Evolutionary conservation across 2,888 invertebrate species (phyloP), one percentile per base, ranked within the genome.

Genomic region (Agriopis marginaria): DNA sequence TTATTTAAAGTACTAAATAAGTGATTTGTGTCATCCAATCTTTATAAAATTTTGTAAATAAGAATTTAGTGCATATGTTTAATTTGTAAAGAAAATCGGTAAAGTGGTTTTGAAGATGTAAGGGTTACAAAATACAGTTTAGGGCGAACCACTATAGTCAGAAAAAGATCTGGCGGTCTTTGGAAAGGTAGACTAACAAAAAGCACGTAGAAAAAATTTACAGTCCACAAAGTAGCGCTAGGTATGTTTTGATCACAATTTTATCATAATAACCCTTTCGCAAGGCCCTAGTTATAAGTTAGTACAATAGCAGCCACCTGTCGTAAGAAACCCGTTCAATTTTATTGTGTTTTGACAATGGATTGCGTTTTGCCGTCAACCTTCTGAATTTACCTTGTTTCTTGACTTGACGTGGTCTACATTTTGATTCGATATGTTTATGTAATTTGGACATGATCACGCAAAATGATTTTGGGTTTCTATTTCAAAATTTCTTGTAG

Each of bases 341-440:
- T 75, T 76, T 75, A 75, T 83, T 83, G 83, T 83, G 77, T 77
- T 83, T 78, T 82, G 83, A 83, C 83, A 83, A 83, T 84, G 72
- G 82, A 70, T 82, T 84, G 82, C 79, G 71, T 65, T 56, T 75
- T 73, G 39, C 71, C 63, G 68, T 69, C 70, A 75, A 68, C 76
- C 76, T 75, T 73, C 73, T 60, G 66, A 62, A 70, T 70, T 62
- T 68, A 73, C 71, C 59, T 69, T 73, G 56, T 61, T 63, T 55
- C 58, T 59, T 63, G 8, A 40, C 51, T 55, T 65, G 61, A 61
- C 64, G 61, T 65, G 61, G 42, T 54, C 56, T 14, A 50, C 42
- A 64, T 63, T 70, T 51, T 63, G 51, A 51, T 61, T 51, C 60
- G 51, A 62, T 61, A 53, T 40, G 12, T 59, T 56, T 56, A n/a